Evolutionary conservation across 1,140 invertebrate genomes (phyloP).

Genomic region (Microplitis mediator): DNA sequence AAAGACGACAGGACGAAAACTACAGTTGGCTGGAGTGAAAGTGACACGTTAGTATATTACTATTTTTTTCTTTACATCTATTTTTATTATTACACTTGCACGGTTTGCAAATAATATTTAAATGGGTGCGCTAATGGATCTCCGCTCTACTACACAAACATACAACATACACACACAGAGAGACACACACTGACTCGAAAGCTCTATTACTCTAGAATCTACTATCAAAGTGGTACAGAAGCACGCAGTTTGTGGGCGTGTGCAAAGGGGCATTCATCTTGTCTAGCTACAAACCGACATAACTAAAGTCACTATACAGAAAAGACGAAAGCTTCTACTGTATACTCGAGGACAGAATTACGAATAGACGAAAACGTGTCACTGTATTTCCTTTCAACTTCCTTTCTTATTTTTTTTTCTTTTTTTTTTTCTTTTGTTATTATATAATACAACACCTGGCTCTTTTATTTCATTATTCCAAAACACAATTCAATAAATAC

Average conservation of each 20-base stretch:
- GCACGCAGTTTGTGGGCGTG: conserved; percentile 13
- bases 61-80: conserved; percentile 54
- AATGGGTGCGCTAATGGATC: conserved; percentile 59
- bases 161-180: not conserved
- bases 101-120: conserved; percentile 60
- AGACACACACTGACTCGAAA: not conserved
- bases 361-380: conserved; percentile 11
- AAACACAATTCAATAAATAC: too few relatives aligned
- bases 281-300: conserved; percentile 29
- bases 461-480: too few relatives aligned
- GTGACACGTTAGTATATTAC: conserved; percentile 56
- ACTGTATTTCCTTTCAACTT: not conserved
- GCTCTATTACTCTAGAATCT: conserved; percentile 37
- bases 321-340: too few relatives aligned
- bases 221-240: conserved; percentile 54
- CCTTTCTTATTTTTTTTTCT: not conserved
- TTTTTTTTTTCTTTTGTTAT: too few relatives aligned
- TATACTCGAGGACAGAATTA: not conserved
- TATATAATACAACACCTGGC: too few relatives aligned
- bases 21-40: conserved; percentile 41
- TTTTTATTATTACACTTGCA: conserved; percentile 39
- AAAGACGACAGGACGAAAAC: not conserved
- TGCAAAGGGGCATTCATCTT: conserved; percentile 32
- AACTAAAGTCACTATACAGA: too few relatives aligned
- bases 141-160: conserved; percentile 27